Percentiles rank a stretch among this genome's conserved stretches.
These are phyloP conservation scores for Semotilus atromaculatus DNA, from an alignment of 2,797 vertebrate genomes.

Conservation along the genomic window DNA sequence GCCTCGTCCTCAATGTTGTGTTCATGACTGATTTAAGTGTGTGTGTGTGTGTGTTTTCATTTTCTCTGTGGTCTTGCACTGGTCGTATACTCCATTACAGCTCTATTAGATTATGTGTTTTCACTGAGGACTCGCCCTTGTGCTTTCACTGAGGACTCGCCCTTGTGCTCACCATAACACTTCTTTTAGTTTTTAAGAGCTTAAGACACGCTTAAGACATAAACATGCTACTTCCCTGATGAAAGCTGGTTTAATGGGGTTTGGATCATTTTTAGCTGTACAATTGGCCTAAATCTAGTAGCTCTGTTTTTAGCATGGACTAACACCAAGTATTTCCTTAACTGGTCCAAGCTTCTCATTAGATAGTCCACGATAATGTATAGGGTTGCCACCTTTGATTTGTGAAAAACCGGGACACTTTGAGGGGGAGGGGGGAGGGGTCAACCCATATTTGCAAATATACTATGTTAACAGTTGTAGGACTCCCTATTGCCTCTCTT, in stretches of 20 bases:
- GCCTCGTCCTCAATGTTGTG: not conserved
- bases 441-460: no score
- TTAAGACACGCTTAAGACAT: no score
- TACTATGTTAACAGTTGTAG: no score
- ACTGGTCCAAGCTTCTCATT: no score
- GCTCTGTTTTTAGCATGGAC: not conserved
- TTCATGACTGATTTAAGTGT: slow-evolving; percentile 22
- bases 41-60: not conserved
- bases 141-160: not conserved
- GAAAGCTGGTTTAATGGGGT: not conserved
- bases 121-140: not conserved
- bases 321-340: not conserved
- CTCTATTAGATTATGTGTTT: slow-evolving; percentile 35
- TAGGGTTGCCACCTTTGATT: no score
- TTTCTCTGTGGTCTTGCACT: slow-evolving; percentile 1
- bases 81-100: not conserved
- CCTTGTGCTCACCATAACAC: not conserved
- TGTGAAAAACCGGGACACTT: no score
- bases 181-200: slow-evolving; percentile 11
- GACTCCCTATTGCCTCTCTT: no score
- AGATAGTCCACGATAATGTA: no score
- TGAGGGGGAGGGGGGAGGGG: no score
- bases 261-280: not conserved
- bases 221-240: not conserved
- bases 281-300: not conserved